Conservation (phyloP, 2,113 vertebrate genomes). For the Danionella cerebrum region DNA sequence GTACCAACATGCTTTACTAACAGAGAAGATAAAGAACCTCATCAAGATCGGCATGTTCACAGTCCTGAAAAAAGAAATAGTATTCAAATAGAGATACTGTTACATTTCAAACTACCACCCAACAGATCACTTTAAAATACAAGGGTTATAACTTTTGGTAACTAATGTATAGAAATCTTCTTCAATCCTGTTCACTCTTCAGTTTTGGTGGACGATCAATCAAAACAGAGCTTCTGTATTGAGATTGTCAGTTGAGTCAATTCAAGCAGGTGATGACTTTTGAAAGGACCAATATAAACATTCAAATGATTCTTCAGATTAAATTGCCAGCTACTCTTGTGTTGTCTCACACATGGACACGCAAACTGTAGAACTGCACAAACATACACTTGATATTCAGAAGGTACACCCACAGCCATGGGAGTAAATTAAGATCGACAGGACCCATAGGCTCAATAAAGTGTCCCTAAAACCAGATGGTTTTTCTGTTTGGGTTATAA, state of each 20-base stretch:
- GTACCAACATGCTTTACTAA: too few relatives aligned
- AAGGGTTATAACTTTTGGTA: too few relatives aligned
- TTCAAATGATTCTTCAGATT: not conserved
- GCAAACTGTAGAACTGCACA: not conserved
- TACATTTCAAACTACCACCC: too few relatives aligned
- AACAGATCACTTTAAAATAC: too few relatives aligned
- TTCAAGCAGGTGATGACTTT: not conserved
- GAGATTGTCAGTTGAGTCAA: not conserved
- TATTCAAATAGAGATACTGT: too few relatives aligned
- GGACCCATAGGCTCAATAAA: not conserved
- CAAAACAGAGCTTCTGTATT: not conserved
- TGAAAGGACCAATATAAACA: not conserved
- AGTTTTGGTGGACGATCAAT: too few relatives aligned
- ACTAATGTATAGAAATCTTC: too few relatives aligned
- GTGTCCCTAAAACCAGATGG: not conserved
- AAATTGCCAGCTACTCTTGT: not conserved
- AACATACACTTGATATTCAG: not conserved
- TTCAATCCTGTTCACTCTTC: too few relatives aligned
- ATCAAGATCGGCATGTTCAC: too few relatives aligned
- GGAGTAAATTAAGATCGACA: not conserved
- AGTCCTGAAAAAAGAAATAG: too few relatives aligned
- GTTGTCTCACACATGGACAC: not conserved
- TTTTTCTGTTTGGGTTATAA: not conserved
- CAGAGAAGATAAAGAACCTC: too few relatives aligned
- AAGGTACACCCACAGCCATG: not conserved